Conservation (phyloP, 2,888 invertebrate genomes). For the Scelioninae gen. 2 region DNA sequence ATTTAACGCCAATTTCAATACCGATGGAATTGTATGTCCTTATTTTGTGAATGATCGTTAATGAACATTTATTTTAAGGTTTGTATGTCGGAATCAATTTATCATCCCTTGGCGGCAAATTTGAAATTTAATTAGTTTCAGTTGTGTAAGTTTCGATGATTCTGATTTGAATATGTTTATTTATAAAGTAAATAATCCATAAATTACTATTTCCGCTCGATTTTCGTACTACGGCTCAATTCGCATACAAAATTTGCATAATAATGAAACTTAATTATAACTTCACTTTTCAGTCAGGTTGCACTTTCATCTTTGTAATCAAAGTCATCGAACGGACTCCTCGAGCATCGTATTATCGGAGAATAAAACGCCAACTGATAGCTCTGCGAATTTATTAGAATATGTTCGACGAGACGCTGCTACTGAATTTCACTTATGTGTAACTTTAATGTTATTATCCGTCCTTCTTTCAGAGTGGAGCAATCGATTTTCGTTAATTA, state of each 20-base stretch:
- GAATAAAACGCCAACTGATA: constrained; percentile 8
- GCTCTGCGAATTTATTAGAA: constrained; percentile 36
- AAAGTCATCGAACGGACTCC: constrained; percentile 42
- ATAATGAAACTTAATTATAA: constrained; percentile 13
- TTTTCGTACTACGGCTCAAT: too few relatives aligned
- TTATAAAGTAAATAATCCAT: too few relatives aligned
- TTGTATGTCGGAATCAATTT: not conserved
- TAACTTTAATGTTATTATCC: constrained; percentile 39
- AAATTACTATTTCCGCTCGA: too few relatives aligned
- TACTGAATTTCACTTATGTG: constrained; percentile 38
- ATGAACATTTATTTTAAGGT: too few relatives aligned
- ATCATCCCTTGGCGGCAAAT: not conserved
- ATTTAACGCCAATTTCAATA: too few relatives aligned
- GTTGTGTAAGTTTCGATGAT: too few relatives aligned
- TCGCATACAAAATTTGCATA: constrained; percentile 9
- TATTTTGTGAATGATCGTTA: too few relatives aligned
- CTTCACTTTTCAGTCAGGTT: constrained; percentile 8
- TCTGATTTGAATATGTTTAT: too few relatives aligned
- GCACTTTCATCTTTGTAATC: constrained; percentile 44
- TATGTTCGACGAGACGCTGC: constrained; percentile 29
- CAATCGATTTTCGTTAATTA: constrained; percentile 45
- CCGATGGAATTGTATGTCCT: too few relatives aligned
- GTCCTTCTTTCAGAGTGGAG: constrained; percentile 32
- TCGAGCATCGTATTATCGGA: constrained; percentile 14
- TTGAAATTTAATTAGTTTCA: too few relatives aligned